Evolutionary conservation across 2,888 invertebrate species (phyloP).

Genomic region (Candidula unifasciata): DNA sequence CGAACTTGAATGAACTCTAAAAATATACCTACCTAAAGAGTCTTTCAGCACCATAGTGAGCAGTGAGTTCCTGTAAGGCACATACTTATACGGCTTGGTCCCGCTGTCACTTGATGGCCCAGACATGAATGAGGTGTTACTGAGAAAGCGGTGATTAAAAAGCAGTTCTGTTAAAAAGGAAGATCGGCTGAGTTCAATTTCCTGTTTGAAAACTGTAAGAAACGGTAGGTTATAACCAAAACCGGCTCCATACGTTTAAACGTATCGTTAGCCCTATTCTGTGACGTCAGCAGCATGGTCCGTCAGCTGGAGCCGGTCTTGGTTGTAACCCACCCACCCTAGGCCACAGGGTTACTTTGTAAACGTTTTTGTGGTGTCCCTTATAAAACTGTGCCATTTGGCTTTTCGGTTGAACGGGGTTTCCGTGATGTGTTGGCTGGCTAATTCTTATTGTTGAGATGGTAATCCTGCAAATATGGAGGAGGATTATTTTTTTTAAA

Average conservation of each 20-base stretch:
- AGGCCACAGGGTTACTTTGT: no score
- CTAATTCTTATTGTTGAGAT: no score
- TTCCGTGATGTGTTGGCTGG: no score
- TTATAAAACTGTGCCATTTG: no score
- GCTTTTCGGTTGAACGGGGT: no score
- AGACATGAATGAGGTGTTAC: slow-evolving; percentile 48
- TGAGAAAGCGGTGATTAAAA: slow-evolving; percentile 5
- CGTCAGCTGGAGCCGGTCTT: no score
- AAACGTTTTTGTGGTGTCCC: no score
- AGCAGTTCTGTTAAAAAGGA: not conserved
- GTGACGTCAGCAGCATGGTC: not conserved
- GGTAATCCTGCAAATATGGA: no score
- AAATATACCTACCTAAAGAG: slow-evolving; percentile 69
- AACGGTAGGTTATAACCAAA: not conserved
- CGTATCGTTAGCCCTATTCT: no score
- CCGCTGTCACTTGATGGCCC: slow-evolving; percentile 46
- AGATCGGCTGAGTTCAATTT: no score
- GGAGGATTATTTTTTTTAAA: no score
- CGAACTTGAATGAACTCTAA: not conserved
- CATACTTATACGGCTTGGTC: slow-evolving; percentile 56
- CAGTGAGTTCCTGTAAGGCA: slow-evolving; percentile 76
- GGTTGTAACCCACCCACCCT: not conserved
- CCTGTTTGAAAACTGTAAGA: no score
- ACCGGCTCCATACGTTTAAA: not conserved
- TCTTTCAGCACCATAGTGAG: slow-evolving; percentile 76